Base-by-base conservation (phyloP, 2,888 invertebrate species). In the Xiphydria camelus region DNA sequence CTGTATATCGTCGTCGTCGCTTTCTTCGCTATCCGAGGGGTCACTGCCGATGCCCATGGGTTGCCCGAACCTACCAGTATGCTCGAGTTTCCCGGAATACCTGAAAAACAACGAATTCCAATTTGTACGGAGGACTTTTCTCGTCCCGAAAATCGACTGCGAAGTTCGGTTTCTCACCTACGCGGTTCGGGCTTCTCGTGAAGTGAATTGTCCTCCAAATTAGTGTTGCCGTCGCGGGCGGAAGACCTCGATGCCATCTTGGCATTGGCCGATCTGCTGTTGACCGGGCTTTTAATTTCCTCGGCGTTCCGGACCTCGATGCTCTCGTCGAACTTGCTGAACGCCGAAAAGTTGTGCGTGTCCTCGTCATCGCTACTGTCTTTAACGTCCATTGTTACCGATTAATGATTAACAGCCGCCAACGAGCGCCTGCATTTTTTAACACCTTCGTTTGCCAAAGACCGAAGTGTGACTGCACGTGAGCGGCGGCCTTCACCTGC, bases 291-390 rank as follows among this genome's bases (percentile, higher is more conserved):
- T 4, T 80, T 79, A 23, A 83, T 79, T 53, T 84, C 84, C 55
- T 77, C 78, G 1, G 81, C 81, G 56, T 82, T 79, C 41, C 78
- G 72, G 32, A 82, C 82, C 42, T 79, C 78, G 34, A 83, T 80
- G 2, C 79, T 80, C 66, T 84, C 84, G 75, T 84, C 84, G 39
- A 66, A 73, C 48, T 73, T 68, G 6, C 64, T 62, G 29, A 67
- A 70, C 2, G 66, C 61, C 4, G 71, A 61, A 9, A 71, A 57
- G 22, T 69, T 56, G 18, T 55, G 62, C 1, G 51, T 47, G 3
- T 61, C 55, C 2, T 68, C 67, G 12, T 59, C 55, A 34, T 66
- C 66, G 42, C 66, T 66, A 33, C 59, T 61, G 20, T 55, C 57
- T 47, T 52, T 44, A 3, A 21, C 18, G 18, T 44, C 36, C 43